Percentiles rank a stretch among this genome's conserved stretches.
Evolutionary conservation across 2,113 vertebrate species (phyloP).

Genomic region (Leucoraja erinaceus): DNA sequence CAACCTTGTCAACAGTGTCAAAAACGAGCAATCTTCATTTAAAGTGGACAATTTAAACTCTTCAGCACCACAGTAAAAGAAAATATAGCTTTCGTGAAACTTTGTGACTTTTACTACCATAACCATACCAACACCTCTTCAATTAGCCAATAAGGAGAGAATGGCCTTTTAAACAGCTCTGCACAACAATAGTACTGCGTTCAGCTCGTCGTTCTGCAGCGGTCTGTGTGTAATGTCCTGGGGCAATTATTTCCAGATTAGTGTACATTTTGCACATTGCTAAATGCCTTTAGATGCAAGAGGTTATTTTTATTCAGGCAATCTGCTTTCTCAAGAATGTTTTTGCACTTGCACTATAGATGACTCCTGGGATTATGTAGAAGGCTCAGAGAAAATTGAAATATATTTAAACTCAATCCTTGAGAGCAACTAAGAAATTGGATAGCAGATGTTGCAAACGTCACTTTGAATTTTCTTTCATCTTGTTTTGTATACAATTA

Average conservation of each 20-base stretch:
- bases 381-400: neutral
- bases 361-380: neutral
- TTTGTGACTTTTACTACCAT: neutral
- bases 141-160: neutral
- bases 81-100: neutral
- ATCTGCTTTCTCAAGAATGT: constrained; percentile 10
- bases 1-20: neutral
- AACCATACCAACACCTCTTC: neutral
- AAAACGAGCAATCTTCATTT: neutral
- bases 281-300: neutral
- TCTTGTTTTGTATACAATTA: neutral
- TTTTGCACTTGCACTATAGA: neutral
- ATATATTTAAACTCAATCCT: neutral
- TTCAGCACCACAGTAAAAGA: neutral
- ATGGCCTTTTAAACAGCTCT: neutral
- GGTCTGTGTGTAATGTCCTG: neutral
- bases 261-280: neutral
- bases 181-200: neutral
- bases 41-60: neutral
- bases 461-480: neutral
- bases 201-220: too few species aligned
- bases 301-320: neutral
- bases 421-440: neutral
- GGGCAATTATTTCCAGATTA: neutral
- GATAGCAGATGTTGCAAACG: neutral